Base-by-base conservation (phyloP, 2,113 vertebrate species). In the Motacilla alba region DNA sequence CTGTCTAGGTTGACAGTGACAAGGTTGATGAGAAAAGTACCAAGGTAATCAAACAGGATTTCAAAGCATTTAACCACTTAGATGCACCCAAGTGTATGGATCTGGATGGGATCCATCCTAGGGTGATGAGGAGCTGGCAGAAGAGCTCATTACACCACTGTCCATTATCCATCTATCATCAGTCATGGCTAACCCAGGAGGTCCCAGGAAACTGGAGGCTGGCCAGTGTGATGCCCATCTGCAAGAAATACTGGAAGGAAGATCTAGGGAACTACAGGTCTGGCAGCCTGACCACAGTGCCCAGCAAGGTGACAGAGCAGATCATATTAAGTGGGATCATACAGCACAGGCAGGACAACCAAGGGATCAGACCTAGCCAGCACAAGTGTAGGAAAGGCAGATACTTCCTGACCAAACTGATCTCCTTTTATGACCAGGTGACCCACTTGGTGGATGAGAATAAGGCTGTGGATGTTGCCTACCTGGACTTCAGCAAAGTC, bases 61-160 rank as follows among this genome's bases (percentile, higher is more conserved):
- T 66, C 59, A 23, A 64, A 35, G 21, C 22, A 43, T 24, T 59
- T 67, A 37, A 33, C 46, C 37, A 46, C 55, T 69, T 60, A 37
- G 39, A 23, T 52, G 39, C 12, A 60, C 46, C 13, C 46, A 19
- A 28, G 27, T 52, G 12, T 33, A 28, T 69, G 55, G 22, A 31
- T 10, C 14, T 59, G 39, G 22, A 22, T 68, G 33, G 37, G 27
- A 60, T 44, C 33, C 33, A 35, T 59, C 37, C 73, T 86, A 44
- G 33, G 27, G 6, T 77, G 27, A 37, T 60, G 55, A 69, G 63
- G 53, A 19, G 27, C 62, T 44, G 53, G 17, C 31, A 35, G 26
- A 68, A 59, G 37, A 59, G 46, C 33, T 69, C 11, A 3, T 43
- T 37, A 37, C 18, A 5, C 46, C 0, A 0, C 33, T 52, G 27